Evolutionary conservation across 2,888 invertebrate species (phyloP), one percentile per base, ranked within the genome.

Genomic region (Panopea generosa): DNA sequence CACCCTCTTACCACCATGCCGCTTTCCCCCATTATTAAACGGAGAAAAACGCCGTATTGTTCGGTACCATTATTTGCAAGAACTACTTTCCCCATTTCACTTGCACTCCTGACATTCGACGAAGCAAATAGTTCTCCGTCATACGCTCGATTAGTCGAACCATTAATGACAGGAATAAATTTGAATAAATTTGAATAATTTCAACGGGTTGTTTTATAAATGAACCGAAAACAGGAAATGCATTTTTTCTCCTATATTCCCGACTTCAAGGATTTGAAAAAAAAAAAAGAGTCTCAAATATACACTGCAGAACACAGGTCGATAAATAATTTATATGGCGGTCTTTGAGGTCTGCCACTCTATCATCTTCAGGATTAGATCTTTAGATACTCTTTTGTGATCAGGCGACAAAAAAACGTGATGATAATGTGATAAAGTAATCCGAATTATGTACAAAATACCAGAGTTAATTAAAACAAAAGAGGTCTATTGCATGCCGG

Each of bases 111-210:
- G 27, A 61, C 61, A 29, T 61, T 50, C 49, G 38, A 61, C 49
- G 22, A 9, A 27, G 3, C 50, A 50, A 47, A 49, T 66, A 66
- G 70, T 66, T 76, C 70, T 60, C 62, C 57, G 62, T 77, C 60
- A 50, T 72, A 47, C 63, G 77, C 72, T 68, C 68, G 77, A 77
- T 77, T 77, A 72, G 49, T 14, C 43, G 9, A 22, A 6, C 68
- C 63, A 77, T 77, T 77, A 72, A 59, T 60, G 68, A 61, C 45
- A 53, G 59, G 77, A 77, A 77, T 77, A 77, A 47, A 77, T 77
- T 77, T 77, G 77, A 77, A 77, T 77, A 71, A 68, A 60, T 70
- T 72, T 68, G 33, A 52, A 69, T 33, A 33, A 33, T 33, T 33
- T 33, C 11, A 33, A 33, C 33, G 33, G 33, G 33, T 7, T 33